These are phyloP conservation scores for Osmerus mordax DNA, from an alignment of 2,113 vertebrate genomes.

Conservation along the genomic window DNA sequence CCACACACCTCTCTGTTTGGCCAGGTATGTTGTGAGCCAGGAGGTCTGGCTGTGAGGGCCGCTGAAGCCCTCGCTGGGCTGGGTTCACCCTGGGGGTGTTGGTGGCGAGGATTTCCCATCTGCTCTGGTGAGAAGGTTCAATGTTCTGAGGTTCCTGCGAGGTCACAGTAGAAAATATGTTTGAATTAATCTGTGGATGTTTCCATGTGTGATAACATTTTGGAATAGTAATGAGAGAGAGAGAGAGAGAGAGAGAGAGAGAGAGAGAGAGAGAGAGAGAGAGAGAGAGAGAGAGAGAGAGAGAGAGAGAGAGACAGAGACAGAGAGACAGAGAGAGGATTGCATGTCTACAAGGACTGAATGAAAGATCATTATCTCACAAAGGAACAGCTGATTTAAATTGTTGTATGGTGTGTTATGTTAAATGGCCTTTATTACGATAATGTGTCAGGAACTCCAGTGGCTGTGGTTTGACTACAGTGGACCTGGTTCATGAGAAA, in stretches of 20 bases:
- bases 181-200: background rate
- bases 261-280: background rate
- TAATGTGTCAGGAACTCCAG: background rate
- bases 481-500: background rate
- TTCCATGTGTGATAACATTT: background rate
- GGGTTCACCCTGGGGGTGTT: slow-evolving; percentile 20
- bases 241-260: background rate
- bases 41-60: slow-evolving; percentile 13
- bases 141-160: background rate
- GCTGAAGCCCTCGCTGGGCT: background rate
- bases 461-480: background rate
- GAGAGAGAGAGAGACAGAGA: too few species aligned
- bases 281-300: too few species aligned
- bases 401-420: too few species aligned
- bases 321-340: too few species aligned
- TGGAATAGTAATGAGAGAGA: background rate
- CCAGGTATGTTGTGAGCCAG: background rate
- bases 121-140: slow-evolving; percentile 18
- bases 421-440: background rate
- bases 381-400: too few species aligned
- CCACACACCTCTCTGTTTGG: background rate
- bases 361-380: too few species aligned
- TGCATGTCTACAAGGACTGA: too few species aligned
- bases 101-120: slow-evolving; percentile 28
- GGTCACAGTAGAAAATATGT: background rate